These are phyloP conservation scores for Lemur catta DNA, from an alignment of 2,797 vertebrate species.

Conservation along the genomic window DNA sequence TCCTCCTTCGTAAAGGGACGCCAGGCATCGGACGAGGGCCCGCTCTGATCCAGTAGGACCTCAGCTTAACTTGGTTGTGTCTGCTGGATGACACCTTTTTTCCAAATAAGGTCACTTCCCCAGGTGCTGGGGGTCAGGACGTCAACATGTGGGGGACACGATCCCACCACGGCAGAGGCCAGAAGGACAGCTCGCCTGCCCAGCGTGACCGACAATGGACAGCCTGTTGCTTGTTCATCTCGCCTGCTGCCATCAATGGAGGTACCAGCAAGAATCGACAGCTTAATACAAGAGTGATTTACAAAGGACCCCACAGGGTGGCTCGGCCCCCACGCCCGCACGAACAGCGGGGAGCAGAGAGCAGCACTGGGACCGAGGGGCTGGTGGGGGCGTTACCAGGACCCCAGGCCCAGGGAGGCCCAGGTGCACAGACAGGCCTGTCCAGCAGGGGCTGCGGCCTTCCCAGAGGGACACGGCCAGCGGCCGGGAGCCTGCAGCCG, in stretches of 20 bases:
- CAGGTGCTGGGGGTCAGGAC: not conserved
- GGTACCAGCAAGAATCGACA: not conserved
- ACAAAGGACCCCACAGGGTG: not conserved
- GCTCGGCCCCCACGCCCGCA: not conserved
- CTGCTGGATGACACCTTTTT: not conserved
- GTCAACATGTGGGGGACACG: rapidly evolving
- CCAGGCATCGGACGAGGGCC: too few species aligned
- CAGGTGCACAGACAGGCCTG: not conserved
- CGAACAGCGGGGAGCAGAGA: not conserved
- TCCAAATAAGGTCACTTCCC: not conserved
- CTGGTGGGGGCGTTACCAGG: not conserved
- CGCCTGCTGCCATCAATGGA: not conserved
- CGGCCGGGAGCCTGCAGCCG: not conserved
- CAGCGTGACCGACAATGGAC: too few species aligned
- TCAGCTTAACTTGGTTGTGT: not conserved
- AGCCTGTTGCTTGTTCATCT: not conserved
- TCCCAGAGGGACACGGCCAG: not conserved
- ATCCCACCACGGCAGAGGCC: not conserved
- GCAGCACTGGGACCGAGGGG: not conserved
- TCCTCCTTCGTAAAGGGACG: not conserved
- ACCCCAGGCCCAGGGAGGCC: not conserved
- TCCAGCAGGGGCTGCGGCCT: not conserved
- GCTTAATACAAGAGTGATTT: rapidly evolving
- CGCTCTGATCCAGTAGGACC: not conserved
- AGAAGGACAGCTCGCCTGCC: not conserved